Evolutionary conservation across 1,140 invertebrate genomes (phyloP), one percentile per base, ranked within the genome.

Genomic region (Pseudomyrmex gracilis): DNA sequence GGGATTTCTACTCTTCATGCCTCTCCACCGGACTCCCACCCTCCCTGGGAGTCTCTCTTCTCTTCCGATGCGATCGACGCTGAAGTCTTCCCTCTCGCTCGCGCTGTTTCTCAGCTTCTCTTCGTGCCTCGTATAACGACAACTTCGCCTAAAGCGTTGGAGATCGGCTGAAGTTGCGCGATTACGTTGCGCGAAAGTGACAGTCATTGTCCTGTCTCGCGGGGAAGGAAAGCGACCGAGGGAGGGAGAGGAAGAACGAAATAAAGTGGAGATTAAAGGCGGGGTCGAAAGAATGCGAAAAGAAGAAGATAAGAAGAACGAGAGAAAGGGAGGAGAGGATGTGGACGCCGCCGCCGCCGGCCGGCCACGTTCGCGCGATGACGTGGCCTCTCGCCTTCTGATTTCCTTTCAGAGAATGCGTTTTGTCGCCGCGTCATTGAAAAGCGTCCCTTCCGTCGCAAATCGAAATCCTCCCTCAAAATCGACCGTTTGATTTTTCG

Each of bases 1-100:
- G 93, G 93, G 90, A 93, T 92, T 92, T 91, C 88, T 83, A 85
- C 87, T 60, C 89, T 92, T 93, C 92, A 91, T 93, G 92, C 67
- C 55, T 80, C 58, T 77, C 68, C 71, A 74, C 89, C 84, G 78
- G 85, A 82, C 85, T 87, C 88, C 34, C 34, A 34, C 34, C 34
- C n/a, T n/a, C n/a, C 34, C 7, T 34, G 34, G 34, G 34, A 34
- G 34, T 34, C 85, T 85, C n/a, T 84, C 83, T 84, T 84, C 89
- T 85, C 84, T 87, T 74, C 61, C 85, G 66, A 60, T 78, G 82
- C 22, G 63, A 7, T 57, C 66, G 66, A 20, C 51, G 76, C 53
- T 64, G 47, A 20, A 68, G 73, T 74, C 64, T 73, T 66, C 70
- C 70, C 55, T 85, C 20, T 47, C 22, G 66, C 58, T 57, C 55